A percentile compares a stretch with the other conserved stretches of the same genome.
Evolutionary conservation across 2,113 vertebrate genomes (phyloP).

Genomic region (Tychaedon coryphoeus): DNA sequence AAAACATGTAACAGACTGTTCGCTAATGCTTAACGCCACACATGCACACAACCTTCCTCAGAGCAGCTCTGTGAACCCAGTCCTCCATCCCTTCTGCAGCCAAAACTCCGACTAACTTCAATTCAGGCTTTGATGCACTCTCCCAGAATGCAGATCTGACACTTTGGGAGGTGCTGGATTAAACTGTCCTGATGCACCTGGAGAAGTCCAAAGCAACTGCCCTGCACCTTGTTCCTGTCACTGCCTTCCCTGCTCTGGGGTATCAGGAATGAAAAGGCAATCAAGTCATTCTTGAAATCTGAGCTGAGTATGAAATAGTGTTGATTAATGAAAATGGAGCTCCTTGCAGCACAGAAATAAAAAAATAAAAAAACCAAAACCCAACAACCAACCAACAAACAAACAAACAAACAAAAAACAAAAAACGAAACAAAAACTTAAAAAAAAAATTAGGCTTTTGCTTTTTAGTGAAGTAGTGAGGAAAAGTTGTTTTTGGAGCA

Average conservation of each 20-base stretch:
- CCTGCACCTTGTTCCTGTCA: fast-evolving
- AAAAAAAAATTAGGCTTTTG: fast-evolving
- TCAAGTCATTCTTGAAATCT: fast-evolving
- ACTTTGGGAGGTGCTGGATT: neutral
- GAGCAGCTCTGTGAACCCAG: conserved; percentile 19
- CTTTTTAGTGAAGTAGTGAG: neutral
- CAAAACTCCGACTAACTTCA: neutral
- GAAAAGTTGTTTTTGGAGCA: neutral
- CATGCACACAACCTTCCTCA: conserved; percentile 47
- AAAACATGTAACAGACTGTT: conserved; percentile 57
- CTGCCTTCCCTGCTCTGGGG: neutral
- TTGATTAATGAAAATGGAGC: neutral
- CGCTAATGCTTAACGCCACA: conserved; percentile 50
- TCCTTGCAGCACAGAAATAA: neutral
- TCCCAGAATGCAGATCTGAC: conserved; percentile 2
- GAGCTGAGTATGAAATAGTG: neutral
- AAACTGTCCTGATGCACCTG: neutral
- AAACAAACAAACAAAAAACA: neutral
- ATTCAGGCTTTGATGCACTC: neutral
- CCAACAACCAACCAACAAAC: neutral
- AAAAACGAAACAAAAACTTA: neutral
- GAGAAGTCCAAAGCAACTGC: neutral
- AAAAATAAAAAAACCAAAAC: too few species aligned
- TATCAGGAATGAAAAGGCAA: neutral
- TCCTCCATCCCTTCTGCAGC: conserved; percentile 50